Evolutionary conservation across 2,888 invertebrate species (phyloP), one percentile per base, ranked within the genome.

Genomic region (Eubasilissa splendida): DNA sequence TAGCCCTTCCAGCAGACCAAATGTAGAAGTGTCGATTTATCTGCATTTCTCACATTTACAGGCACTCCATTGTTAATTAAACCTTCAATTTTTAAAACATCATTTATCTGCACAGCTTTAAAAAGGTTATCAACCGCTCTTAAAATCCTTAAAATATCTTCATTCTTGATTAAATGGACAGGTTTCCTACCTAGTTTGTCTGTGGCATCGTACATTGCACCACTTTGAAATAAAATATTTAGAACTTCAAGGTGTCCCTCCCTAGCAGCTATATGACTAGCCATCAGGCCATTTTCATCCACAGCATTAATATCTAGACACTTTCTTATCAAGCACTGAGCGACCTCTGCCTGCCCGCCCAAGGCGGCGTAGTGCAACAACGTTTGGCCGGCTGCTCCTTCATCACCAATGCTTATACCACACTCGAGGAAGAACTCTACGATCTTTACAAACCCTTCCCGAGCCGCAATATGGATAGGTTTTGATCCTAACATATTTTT

Each of bases 151-250:
- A 8, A 11, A 12, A 73, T 56, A 56, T 31, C 31, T 22, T 33
- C 31, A 2, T 56, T 42, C 31, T 54, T 33, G 10, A 33, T 58
- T 31, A 56, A 56, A 33, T 73, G 12, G 31, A 31, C n/a, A 11
- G 71, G 71, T 56, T 31, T 73, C 11, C 56, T 73, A 9, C 71
- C 58, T 0, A 56, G 31, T 31, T n/a, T n/a, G 50, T 73, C 71
- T 3, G 5, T 9, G 56, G 54, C 22, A 33, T 73, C 50, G 4
- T 56, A 73, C 8, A 56, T 31, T 7, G 71, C 22, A 31, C 71
- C 71, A n/a, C 31, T 12, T 54, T 56, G 42, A n/a, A 73, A n/a
- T 33, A 73, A 58, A 14, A 33, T 73, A 2, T 31, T 56, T n/a
- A 73, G 12, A 12, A 73, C 31, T n/a, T 12, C 58, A n/a, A n/a